Conservation (phyloP, 2,113 vertebrate species). For the Muntiacus reevesi region DNA sequence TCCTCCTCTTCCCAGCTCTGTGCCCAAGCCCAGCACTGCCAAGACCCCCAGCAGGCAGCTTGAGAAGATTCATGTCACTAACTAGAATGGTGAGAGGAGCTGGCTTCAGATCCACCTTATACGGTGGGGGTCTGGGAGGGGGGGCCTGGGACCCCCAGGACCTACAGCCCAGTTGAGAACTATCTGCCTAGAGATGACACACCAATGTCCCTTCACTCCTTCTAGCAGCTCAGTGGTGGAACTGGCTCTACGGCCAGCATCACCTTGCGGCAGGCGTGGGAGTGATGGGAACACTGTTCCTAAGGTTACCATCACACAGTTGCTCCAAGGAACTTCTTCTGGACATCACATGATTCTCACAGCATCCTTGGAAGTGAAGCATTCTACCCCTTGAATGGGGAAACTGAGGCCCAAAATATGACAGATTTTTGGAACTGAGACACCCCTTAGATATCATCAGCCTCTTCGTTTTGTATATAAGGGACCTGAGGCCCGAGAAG, state of each 20-base stretch:
- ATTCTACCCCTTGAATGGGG: not conserved
- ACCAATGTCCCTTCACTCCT: not conserved
- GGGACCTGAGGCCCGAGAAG: not conserved
- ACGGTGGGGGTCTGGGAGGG: too few relatives aligned
- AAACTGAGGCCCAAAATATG: not conserved
- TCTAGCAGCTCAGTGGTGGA: not conserved
- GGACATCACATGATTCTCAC: not conserved
- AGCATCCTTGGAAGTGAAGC: not conserved
- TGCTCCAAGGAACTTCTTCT: not conserved
- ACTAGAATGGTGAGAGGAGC: not conserved
- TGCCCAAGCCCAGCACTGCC: not conserved
- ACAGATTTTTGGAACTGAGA: not conserved
- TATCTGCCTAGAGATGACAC: not conserved
- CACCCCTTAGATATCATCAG: not conserved
- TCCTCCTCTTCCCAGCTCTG: not conserved
- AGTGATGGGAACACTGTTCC: rapidly evolving
- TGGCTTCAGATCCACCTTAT: not conserved
- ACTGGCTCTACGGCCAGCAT: not conserved
- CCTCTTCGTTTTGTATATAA: not conserved
- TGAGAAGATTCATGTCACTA: not conserved
- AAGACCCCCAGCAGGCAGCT: not conserved
- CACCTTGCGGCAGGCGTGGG: rapidly evolving
- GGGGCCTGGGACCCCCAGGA: too few relatives aligned
- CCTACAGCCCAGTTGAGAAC: not conserved
- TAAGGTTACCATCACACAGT: rapidly evolving